These are phyloP conservation scores for Catalaphyllia jardinei DNA, from an alignment of 64 coral and sea anemone species.

Conservation along the genomic window DNA sequence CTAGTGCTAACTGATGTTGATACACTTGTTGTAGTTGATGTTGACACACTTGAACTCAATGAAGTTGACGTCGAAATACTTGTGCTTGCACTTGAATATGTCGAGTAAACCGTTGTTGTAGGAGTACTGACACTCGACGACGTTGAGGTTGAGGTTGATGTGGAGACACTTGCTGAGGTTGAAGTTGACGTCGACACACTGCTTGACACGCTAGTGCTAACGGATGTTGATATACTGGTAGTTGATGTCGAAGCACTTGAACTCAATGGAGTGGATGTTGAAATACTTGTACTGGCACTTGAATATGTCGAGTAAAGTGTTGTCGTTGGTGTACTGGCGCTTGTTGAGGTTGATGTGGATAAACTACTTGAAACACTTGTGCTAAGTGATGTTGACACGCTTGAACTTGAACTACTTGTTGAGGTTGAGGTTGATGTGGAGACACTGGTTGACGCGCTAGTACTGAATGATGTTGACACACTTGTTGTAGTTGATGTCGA, in stretches of 20 bases:
- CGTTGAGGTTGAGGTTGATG: too few species aligned
- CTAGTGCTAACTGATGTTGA: too few species aligned
- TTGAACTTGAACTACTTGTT: constrained; percentile 6
- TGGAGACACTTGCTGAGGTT: background rate
- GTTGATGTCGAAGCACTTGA: constrained; percentile 29
- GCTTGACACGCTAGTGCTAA: constrained; percentile 20
- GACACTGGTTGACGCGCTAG: background rate
- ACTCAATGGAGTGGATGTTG: background rate
- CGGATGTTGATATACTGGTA: constrained; percentile 20
- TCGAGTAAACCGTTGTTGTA: constrained; percentile 24
- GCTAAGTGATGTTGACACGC: background rate
- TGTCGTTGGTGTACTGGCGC: constrained; percentile 25
- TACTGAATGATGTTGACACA: too few species aligned
- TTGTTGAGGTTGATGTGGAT: constrained; percentile 52
- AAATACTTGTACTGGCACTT: constrained; percentile 2
- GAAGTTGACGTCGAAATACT: background rate
- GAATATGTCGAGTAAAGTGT: background rate
- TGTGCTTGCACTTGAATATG: constrained; percentile 4
- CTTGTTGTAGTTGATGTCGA: constrained; percentile 8
- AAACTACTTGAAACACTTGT: background rate
- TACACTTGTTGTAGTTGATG: too few species aligned
- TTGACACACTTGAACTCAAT: background rate
- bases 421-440: constrained; percentile 34
- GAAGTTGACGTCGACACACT: background rate
- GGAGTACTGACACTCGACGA: too few species aligned